phyloP scores from a whole-genome alignment of 2,797 vertebrate species.

The Scolopax rusticola region DNA sequence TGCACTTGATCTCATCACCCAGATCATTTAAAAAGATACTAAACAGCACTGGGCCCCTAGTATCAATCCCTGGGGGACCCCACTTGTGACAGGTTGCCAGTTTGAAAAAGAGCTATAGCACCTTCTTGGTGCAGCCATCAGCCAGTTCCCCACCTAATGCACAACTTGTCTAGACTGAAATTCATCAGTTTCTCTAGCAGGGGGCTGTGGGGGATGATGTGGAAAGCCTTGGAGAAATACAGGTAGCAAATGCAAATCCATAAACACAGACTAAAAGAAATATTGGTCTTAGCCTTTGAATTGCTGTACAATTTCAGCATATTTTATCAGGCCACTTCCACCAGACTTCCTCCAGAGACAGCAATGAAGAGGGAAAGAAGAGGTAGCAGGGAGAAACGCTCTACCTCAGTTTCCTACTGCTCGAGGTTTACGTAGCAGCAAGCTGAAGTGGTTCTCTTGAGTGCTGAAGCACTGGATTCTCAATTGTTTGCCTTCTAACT shows the following conservation, averaged over 20 bases:
- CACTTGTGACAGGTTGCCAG: not conserved
- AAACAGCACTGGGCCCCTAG: not conserved
- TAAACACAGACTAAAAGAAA: not conserved
- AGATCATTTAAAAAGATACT: not conserved
- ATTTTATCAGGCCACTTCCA: not conserved
- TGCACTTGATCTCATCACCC: not conserved
- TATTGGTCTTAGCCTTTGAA: not conserved
- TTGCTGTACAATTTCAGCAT: not conserved
- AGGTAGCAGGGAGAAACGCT: fast-evolving
- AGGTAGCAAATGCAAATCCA: not conserved
- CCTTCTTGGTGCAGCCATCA: not conserved
- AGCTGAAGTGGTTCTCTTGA: not conserved
- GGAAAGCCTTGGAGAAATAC: not conserved
- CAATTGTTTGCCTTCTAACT: not conserved
- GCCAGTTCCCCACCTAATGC: not conserved
- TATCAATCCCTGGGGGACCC: not conserved
- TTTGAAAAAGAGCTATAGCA: not conserved
- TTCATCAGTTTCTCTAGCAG: not conserved
- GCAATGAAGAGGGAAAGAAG: not conserved
- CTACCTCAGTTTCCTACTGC: not conserved
- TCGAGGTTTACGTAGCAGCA: not conserved
- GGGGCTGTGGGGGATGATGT: not conserved
- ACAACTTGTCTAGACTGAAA: not conserved
- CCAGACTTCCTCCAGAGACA: not conserved
- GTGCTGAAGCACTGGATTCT: not conserved